Base-by-base conservation (phyloP, 2,888 invertebrate genomes). In the Ametastegia equiseti region DNA sequence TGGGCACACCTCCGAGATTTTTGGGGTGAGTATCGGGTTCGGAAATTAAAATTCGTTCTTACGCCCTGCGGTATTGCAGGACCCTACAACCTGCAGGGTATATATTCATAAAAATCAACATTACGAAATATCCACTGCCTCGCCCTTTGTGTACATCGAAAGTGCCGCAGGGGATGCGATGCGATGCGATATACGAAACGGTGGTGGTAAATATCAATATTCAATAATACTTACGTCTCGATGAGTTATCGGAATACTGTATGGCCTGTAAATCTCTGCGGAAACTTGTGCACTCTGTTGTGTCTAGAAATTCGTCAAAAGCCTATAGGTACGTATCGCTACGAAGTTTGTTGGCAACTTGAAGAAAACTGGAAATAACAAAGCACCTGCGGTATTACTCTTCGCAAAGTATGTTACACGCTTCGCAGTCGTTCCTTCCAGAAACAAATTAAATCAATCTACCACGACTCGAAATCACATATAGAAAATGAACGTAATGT, bases 151-250 rank as follows among this genome's bases (percentile, higher is more conserved):
- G 9, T 75, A 2, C n/a, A n/a, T 19, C 19, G 36, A 75, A 11
- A 50, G 54, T 54, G 11, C 36, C 54, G 75, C 33, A 36, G 33
- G 30, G 50, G 50, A 36, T 19, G n/a, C n/a, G n/a, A n/a, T n/a
- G n/a, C n/a, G n/a, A n/a, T n/a, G n/a, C n/a, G n/a, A n/a, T n/a
- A n/a, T n/a, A n/a, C n/a, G n/a, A n/a, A n/a, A n/a, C n/a, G n/a
- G n/a, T n/a, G 33, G 54, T 75, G 36, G 54, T 23, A 75, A 75
- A 75, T 75, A 75, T 75, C 75, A 75, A 75, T 75, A 75, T 54
- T 54, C 75, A 50, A 75, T 75, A 50, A 75, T 75, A 75, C 54
- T 75, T 19, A 75, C 75, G 75, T 36, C 15, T 23, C 75, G 54
- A 30, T 54, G 54, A 36, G 50, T 54, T 75, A 75, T 36, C 54